Base-by-base conservation (phyloP, 1,140 invertebrate species). In the Lethrus apterus region DNA sequence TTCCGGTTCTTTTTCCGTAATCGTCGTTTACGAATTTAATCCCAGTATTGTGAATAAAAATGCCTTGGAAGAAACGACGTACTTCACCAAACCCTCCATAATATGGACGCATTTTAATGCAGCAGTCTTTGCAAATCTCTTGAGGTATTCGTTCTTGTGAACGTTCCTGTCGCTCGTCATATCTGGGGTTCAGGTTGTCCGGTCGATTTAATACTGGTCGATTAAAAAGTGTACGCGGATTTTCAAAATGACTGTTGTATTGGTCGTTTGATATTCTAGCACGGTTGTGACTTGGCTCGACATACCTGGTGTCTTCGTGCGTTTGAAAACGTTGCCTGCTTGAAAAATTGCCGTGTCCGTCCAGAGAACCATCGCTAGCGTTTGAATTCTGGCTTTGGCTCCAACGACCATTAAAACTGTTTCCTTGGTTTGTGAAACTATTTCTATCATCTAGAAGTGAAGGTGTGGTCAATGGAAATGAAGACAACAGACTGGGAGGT, bases 11-110 rank as follows among this genome's bases (percentile, higher is more conserved):
- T 18, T 81, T 77, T 0, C 91, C 89, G 51, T 81, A 75, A 9
- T 79, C 76, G 54, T 92, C 84, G 58, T 83, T 87, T 5, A 89
- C 80, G 52, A 94, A 73, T 66, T 93, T 93, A 20, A 95, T 77
- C 2, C 89, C 86, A 57, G 86, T 83, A 48, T 83, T 83, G 7
- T 83, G 78, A 26, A 94, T 88, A 56, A 80, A 79, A 38, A 84
- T 75, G 5, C 80, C 80, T 3, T 77, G 73, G 61, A 95, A 93
- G 48, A 92, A 85, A 40, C 83, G 77, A 8, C 87, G 70, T 0
- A 95, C 69, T 57, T 93, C 89, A 14, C 77, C 75, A 57, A 89
- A 88, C n/a, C 74, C 77, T 0, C 82, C 65, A 32, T 55, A 61
- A 34, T 58, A 64, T 1, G 63, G 62, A 18, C 59, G 54, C 0